Evolutionary conservation across 2,888 invertebrate genomes (phyloP), one percentile per base, ranked within the genome.

Genomic region (Ypsolopha sequella): DNA sequence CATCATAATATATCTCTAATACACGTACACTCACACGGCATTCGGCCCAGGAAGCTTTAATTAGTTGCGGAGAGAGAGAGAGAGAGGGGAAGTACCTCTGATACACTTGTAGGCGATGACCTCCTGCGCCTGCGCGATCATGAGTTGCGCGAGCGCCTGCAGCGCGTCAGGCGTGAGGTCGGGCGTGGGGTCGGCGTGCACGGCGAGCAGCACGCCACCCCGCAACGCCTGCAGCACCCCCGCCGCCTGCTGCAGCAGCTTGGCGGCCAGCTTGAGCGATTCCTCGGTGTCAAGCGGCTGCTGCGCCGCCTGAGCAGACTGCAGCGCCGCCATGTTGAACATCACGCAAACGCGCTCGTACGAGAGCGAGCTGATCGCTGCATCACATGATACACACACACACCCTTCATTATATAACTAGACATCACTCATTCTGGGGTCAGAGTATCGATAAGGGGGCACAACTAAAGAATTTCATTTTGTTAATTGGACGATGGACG

Each of bases 61-160:
- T 43, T 2, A 8, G 10, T 8, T 6, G 2, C 10, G 33, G 2
- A 33, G 8, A 33, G 8, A 10, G 4, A 33, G 11, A n/a, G 13
- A 2, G 53, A 51, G 39, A 50, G 36, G 58, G 54, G 69, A 24
- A 2, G 24, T 24, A 92, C 93, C 95, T 68, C 92, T 90, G 58
- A 95, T 93, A 50, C 98, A 98, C 87, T 99, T 99, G 68, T 93
- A 91, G 48, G 96, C 96, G 75, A 99, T 95, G 58, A 97, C 94
- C 86, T 99, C 99, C 82, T 99, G 99, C 7, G 97, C 99, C 84
- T 99, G 99, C 11, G 99, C 98, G 47, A 99, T 85, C 97, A 98
- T 98, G 49, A 99, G 84, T 48, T 93, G 89, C 51, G 94, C 89
- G 33, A 99, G 88, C 38, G 97, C 96, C 53, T 90, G 89, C 51